Conservation (phyloP, 2,888 invertebrate genomes). For the Belgica antarctica region DNA sequence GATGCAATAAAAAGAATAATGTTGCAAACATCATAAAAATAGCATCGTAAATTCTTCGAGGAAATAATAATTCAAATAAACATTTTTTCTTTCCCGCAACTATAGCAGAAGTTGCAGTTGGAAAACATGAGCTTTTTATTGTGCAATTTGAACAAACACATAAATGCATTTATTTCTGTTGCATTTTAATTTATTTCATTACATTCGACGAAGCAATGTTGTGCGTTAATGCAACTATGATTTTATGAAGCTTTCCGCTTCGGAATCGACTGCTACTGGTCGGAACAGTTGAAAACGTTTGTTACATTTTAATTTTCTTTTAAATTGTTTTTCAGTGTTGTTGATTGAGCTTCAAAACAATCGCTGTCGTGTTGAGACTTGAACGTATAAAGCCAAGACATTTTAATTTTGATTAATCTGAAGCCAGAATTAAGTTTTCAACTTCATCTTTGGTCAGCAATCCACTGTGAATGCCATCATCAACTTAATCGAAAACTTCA, state of each 20-base stretch:
- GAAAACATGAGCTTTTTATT: not conserved
- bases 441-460: too few relatives aligned
- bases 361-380: too few relatives aligned
- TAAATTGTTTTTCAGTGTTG: too few relatives aligned
- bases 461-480: too few relatives aligned
- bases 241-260: not conserved
- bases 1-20: conserved; percentile 2
- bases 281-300: too few relatives aligned
- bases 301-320: too few relatives aligned
- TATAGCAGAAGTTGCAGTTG: not conserved
- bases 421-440: too few relatives aligned
- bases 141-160: not conserved
- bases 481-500: too few relatives aligned
- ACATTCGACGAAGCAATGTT: not conserved
- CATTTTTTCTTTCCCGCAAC: not conserved
- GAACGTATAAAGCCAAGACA: too few relatives aligned
- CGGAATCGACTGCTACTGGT: too few relatives aligned
- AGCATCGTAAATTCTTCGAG: conserved; percentile 1
- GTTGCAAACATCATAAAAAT: conserved; percentile 17
- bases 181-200: not conserved
- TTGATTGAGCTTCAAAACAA: too few relatives aligned
- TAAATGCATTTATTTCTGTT: not conserved
- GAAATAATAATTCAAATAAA: conserved; percentile 25
- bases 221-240: not conserved
- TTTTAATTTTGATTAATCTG: too few relatives aligned